Evolutionary conservation across 2,797 vertebrate genomes (phyloP).

Genomic region (Muscicapa striata): DNA sequence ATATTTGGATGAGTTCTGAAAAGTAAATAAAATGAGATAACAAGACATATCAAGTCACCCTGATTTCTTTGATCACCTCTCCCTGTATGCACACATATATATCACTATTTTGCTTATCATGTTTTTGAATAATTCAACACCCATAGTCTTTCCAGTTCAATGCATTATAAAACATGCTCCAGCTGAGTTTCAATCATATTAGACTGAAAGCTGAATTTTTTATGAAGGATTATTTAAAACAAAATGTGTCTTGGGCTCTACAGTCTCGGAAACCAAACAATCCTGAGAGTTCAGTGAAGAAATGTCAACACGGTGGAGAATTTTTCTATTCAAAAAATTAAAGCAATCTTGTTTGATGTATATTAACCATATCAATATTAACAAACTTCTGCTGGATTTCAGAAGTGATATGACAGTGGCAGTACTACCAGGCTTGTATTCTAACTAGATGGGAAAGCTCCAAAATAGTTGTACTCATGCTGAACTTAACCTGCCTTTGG

Average conservation of each 20-base stretch:
- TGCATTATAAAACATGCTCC: conserved; percentile 84
- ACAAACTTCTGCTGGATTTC: conserved; percentile 75
- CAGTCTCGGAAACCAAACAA: conserved; percentile 81
- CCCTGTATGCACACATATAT: conserved; percentile 67
- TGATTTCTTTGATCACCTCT: conserved; percentile 77
- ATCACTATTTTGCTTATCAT: conserved; percentile 72
- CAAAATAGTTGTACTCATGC: conserved; percentile 36
- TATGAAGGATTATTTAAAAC: conserved; percentile 86
- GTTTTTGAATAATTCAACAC: conserved; percentile 83
- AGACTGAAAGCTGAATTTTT: conserved; percentile 82
- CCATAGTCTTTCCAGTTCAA: conserved; percentile 78
- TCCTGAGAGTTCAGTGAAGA: conserved; percentile 76
- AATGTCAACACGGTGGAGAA: conserved; percentile 80
- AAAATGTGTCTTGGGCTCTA: conserved; percentile 77
- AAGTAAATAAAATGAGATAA: conserved; percentile 84
- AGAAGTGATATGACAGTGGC: conserved; percentile 59
- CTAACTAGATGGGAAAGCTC: conserved; percentile 65
- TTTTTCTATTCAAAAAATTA: conserved; percentile 77
- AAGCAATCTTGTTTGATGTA: conserved; percentile 76
- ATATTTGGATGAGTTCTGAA: conserved; percentile 82
- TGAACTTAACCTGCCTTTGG: conserved; percentile 65
- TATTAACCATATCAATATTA: conserved; percentile 84
- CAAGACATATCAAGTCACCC: conserved; percentile 77
- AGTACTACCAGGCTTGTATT: conserved; percentile 68
- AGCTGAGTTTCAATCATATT: conserved; percentile 83